Evolutionary conservation across 2,888 invertebrate species (phyloP), one percentile per base, ranked within the genome.

Genomic region (Odontomyia ornata): DNA sequence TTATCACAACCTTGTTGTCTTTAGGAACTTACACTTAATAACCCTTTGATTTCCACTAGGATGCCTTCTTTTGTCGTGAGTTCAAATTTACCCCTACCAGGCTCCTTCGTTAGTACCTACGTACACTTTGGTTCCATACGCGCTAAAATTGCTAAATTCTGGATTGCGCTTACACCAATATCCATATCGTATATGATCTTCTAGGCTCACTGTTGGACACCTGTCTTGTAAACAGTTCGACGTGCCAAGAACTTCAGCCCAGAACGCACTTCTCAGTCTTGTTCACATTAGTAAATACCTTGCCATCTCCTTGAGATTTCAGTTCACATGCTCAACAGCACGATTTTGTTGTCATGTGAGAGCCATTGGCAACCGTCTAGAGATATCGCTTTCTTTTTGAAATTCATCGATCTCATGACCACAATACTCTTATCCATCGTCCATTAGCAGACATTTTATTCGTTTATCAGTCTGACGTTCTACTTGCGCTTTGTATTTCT

Each of bases 281-380:
- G 81, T 75, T 64, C 83, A 78, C 0, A 80, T 75, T 76, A 85
- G 71, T 80, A 84, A 81, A 30, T 81, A 78, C 23, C 83, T 78
- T 4, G 83, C 81, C 73, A 80, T 79, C 15, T 83, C 82, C 23
- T 83, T 77, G 15, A 81, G 77, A 4, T 80, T 79, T 28, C 79
- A 47, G 23, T 80, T 80, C 3, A 76, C 78, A 9, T 78, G 56
- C 67, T 80, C 80, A 1, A 79, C 79, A 30, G 80, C 77, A n/a
- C 80, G 79, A 7, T 80, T 81, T 77, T 80, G 79, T 23, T 80
- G 79, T 1, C 77, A 60, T 1, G 75, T 72, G 13, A 75, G 27
- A 3, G 75, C 23, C 69, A 77, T 65, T 46, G 60, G 62, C 1
- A 75, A 67, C 15, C 75, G 21, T 46, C 77, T 23, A 23, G 46